These are phyloP conservation scores for Tetraodon nigroviridis DNA, from an alignment of 2,113 vertebrate species.

Conservation along the genomic window DNA sequence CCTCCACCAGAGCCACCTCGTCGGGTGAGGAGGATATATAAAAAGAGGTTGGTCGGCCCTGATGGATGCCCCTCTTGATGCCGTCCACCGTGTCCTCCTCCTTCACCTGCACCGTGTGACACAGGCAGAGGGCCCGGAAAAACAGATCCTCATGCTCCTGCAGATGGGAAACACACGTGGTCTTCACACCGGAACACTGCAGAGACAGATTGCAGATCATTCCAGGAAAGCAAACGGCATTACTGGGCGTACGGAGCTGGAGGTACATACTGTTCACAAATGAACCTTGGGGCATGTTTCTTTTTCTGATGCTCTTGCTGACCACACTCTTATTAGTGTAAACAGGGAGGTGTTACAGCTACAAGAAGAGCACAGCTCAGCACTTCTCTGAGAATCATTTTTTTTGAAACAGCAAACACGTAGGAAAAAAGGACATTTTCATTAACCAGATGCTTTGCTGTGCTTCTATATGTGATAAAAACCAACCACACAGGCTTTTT, in stretches of 20 bases:
- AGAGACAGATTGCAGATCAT: too few species aligned
- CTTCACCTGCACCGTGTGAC: slow-evolving; percentile 97
- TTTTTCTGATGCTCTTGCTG: slow-evolving; percentile 25
- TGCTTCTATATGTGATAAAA: not conserved
- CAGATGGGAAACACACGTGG: not conserved
- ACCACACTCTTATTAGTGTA: slow-evolving; percentile 38
- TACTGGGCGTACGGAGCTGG: too few species aligned
- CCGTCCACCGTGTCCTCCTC: slow-evolving; percentile 86
- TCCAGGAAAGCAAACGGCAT: too few species aligned
- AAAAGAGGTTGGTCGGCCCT: slow-evolving; percentile 80
- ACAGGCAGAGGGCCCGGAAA: slow-evolving; percentile 94
- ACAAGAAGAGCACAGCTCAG: slow-evolving; percentile 27
- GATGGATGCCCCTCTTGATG: slow-evolving; percentile 80
- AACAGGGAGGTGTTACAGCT: slow-evolving; percentile 29
- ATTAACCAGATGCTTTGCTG: slow-evolving; percentile 2
- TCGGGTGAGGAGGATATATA: slow-evolving; percentile 98
- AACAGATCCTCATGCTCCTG: slow-evolving; percentile 95
- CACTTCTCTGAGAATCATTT: slow-evolving; percentile 28
- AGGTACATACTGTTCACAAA: too few species aligned
- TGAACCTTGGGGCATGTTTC: not conserved
- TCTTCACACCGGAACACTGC: too few species aligned
- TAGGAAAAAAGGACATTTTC: slow-evolving; percentile 10
- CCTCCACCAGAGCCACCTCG: slow-evolving; percentile 94
- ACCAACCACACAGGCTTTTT: slow-evolving; percentile 9
- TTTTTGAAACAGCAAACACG: slow-evolving; percentile 16